A percentile compares a stretch with the other conserved stretches of the same genome.
These are phyloP conservation scores for Mesopsocus fuscifrons DNA, from an alignment of 2,888 invertebrate genomes.

Conservation along the genomic window DNA sequence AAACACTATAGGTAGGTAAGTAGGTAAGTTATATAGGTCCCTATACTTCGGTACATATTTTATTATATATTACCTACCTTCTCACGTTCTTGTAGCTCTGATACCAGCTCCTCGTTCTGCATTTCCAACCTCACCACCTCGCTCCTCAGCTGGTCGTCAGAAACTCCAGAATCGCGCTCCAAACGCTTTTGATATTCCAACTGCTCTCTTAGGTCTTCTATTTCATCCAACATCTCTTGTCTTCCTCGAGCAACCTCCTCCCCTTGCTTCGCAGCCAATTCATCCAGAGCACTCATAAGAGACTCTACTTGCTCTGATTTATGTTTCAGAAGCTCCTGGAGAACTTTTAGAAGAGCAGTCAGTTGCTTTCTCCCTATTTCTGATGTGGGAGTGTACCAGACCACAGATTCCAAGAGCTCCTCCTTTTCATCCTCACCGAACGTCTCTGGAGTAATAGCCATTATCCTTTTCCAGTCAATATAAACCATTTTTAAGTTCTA, in stretches of 20 bases:
- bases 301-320: constrained; percentile 47
- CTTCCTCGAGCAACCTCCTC: constrained; percentile 25
- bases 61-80: no score
- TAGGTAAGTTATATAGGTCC: no score
- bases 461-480: constrained; percentile 38
- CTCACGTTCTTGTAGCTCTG: constrained; percentile 25
- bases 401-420: constrained; percentile 37
- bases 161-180: neutral
- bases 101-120: constrained; percentile 23
- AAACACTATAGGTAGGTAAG: no score
- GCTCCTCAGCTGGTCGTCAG: constrained; percentile 24
- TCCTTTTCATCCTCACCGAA: constrained; percentile 40
- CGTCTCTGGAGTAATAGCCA: constrained; percentile 33
- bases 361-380: constrained; percentile 34
- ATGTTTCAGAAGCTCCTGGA: constrained; percentile 46
- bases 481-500: constrained; percentile 24
- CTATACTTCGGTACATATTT: no score
- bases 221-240: constrained; percentile 22
- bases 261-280: constrained; percentile 28
- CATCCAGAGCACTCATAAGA: constrained; percentile 31
- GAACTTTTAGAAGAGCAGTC: constrained; percentile 34
- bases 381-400: constrained; percentile 40
- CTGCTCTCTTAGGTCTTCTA: constrained; percentile 19
- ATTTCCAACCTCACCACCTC: constrained; percentile 22
- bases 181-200: constrained; percentile 1